Base-by-base conservation (phyloP, 2,888 invertebrate genomes). In the Lypha dubia region DNA sequence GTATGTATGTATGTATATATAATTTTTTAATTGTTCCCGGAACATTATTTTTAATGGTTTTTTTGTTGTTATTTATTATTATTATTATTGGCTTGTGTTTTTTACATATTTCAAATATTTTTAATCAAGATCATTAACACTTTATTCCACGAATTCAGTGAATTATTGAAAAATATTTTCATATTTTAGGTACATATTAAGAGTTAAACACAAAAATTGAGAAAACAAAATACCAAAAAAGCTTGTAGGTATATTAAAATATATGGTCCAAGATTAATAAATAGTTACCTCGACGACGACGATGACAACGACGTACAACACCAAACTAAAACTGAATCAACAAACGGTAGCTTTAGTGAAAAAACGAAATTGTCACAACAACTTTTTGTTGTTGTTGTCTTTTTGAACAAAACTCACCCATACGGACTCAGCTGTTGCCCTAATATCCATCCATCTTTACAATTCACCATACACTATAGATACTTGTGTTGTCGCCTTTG, bases 271-370 rank as follows among this genome's bases (percentile, higher is more conserved):
- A 67, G 58, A 51, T 74, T 80, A 49, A 76, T 84, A 84, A 79
- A 77, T 79, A 79, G 81, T 81, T 84, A 84, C 84, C 84, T 84
- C 84, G 81, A 79, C 84, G 81, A 84, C 84, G 70, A 75, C 84
- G 81, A 79, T 81, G 81, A 84, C 84, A 70, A 75, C 84, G 74
- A 81, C 84, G 84, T 70, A 74, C 84, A 81, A 81, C 79, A 77
- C 81, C 81, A 77, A 84, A 84, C 81, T 84, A 75, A 84, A 84
- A 84, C 84, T 84, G 81, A 84, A 77, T 84, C 84, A 84, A 84
- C 84, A 81, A 84, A 81, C 84, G 84, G 84, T 84, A 79, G 84
- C 84, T 84, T 84, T 71, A 65, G 63, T 74, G 58, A 51, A 73
- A 83, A 80, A 79, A 79, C 79, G 65, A 84, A 84, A 84, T 84